These are phyloP conservation scores for Acrossocheilus wenchowensis DNA, from an alignment of 2,797 vertebrate genomes.

Conservation along the genomic window DNA sequence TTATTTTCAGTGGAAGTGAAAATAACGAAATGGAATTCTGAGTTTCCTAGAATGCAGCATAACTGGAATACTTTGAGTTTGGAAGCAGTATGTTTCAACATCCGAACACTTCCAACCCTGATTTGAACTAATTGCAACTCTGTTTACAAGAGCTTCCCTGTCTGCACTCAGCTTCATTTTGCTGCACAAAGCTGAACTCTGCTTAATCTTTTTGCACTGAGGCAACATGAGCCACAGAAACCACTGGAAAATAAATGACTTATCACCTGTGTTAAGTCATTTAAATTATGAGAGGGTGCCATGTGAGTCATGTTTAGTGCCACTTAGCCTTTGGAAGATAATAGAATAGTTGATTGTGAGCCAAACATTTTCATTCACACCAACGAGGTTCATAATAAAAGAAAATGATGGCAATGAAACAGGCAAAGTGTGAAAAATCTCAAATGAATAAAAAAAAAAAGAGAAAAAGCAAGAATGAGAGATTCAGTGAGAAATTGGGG, in stretches of 20 bases:
- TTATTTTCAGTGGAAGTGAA: conserved; percentile 3
- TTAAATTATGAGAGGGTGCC: conserved; percentile 10
- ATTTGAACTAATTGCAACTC: neutral
- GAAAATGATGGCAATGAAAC: conserved; percentile 1
- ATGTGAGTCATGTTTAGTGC: neutral
- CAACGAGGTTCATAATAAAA: neutral
- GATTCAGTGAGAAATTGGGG: neutral
- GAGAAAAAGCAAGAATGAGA: conserved; percentile 8
- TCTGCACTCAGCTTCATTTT: neutral
- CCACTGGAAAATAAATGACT: neutral
- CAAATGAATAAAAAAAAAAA: conserved; percentile 7
- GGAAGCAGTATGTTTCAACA: neutral
- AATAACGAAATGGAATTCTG: neutral
- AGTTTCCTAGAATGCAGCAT: neutral
- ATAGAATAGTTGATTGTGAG: neutral
- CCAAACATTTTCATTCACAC: neutral
- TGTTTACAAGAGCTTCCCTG: neutral
- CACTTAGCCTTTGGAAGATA: neutral
- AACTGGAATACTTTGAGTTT: neutral
- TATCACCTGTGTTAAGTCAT: neutral
- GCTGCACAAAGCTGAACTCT: neutral
- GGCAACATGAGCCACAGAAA: neutral
- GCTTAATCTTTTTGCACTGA: neutral
- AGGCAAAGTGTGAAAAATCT: conserved; percentile 16
- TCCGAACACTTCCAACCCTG: neutral